These are phyloP conservation scores for Epiblema foenella DNA, from an alignment of 2,888 invertebrate species.

Conservation along the genomic window DNA sequence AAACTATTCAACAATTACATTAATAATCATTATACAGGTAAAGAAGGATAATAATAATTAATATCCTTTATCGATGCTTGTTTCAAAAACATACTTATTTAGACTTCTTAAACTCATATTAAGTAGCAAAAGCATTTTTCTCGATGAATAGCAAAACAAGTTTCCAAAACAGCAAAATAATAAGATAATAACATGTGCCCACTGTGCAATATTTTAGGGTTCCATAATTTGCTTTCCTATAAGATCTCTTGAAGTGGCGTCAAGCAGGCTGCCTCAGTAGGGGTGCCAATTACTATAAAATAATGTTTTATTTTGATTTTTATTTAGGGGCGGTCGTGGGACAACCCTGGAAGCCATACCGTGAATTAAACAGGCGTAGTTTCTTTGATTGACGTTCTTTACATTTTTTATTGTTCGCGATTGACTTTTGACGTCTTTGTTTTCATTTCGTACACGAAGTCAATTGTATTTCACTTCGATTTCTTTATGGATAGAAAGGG, in stretches of 20 bases:
- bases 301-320: slow-evolving; percentile 82
- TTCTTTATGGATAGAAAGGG: background rate
- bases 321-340: slow-evolving; percentile 84
- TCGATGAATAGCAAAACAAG: background rate
- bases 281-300: slow-evolving; percentile 83
- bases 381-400: slow-evolving; percentile 79
- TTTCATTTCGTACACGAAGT: background rate
- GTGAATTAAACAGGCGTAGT: slow-evolving; percentile 76
- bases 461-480: background rate
- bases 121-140: slow-evolving; percentile 7
- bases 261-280: slow-evolving; percentile 75
- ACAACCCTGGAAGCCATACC: slow-evolving; percentile 81
- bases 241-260: slow-evolving; percentile 80
- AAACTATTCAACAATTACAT: background rate
- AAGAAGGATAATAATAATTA: no score
- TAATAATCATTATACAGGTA: background rate
- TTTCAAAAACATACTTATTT: background rate
- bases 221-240: slow-evolving; percentile 75
- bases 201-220: slow-evolving; percentile 60
- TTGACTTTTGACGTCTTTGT: slow-evolving; percentile 67
- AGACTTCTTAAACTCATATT: background rate
- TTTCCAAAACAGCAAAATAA: slow-evolving; percentile 71
- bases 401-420: slow-evolving; percentile 70
- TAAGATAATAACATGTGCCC: slow-evolving; percentile 73
- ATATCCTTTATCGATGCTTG: background rate